phyloP scores from a whole-genome alignment of 2,797 vertebrate genomes.

The Lacerta viridis region DNA sequence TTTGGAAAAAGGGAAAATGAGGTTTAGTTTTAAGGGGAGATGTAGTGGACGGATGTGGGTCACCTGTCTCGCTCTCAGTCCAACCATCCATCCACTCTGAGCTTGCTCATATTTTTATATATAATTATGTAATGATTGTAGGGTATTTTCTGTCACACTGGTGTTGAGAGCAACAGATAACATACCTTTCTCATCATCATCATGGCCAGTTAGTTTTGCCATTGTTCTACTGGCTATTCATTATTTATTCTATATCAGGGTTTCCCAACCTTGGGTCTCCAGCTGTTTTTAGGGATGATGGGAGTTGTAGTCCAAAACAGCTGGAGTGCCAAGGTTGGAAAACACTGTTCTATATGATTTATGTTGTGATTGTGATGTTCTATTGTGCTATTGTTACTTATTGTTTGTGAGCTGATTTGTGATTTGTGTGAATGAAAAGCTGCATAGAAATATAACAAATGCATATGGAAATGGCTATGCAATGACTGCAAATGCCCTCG shows the following conservation, averaged over 20 bases:
- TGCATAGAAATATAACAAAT: neutral
- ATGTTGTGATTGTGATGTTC: too few relatives aligned
- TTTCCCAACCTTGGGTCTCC: neutral
- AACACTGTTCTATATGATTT: too few relatives aligned
- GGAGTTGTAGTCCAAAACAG: too few relatives aligned
- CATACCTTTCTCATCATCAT: neutral
- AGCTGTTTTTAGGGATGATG: too few relatives aligned
- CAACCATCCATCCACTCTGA: neutral
- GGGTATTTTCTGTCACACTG: too few relatives aligned
- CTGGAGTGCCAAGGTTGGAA: too few relatives aligned
- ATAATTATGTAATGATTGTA: neutral
- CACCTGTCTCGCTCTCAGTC: neutral
- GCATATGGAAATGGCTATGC: neutral
- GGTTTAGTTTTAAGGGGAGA: conserved; percentile 59
- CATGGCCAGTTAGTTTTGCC: neutral
- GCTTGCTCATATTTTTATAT: neutral
- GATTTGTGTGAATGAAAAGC: too few relatives aligned
- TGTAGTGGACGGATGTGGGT: neutral
- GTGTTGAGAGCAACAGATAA: neutral
- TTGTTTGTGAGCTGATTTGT: too few relatives aligned
- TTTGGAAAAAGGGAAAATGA: conserved; percentile 40
- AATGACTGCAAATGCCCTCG: neutral
- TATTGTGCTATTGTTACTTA: too few relatives aligned
- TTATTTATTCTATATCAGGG: too few relatives aligned
- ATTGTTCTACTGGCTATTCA: too few relatives aligned